phyloP scores from a whole-genome alignment of 1,140 invertebrate genomes.

The Maniola jurtina region DNA sequence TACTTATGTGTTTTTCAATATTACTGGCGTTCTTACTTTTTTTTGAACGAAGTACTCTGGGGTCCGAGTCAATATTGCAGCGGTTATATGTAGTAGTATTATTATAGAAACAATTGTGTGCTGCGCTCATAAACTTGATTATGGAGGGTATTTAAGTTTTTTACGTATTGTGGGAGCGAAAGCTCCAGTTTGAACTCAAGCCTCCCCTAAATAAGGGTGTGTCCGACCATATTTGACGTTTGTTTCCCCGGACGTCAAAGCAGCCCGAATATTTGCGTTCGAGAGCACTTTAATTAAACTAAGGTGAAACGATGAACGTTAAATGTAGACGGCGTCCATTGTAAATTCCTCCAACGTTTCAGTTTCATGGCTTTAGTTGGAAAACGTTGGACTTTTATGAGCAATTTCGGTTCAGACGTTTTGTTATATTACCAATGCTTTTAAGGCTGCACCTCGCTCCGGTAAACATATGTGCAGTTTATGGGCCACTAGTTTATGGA shows the following conservation, averaged over 20 bases:
- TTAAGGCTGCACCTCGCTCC: conserved; percentile 75
- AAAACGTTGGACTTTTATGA: conserved; percentile 77
- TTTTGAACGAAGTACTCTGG: too few relatives aligned
- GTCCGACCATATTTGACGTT: background rate
- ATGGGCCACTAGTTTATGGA: conserved; percentile 71
- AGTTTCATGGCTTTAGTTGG: conserved; percentile 77
- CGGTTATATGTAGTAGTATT: too few relatives aligned
- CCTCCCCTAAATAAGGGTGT: background rate
- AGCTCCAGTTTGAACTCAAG: background rate
- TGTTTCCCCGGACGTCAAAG: conserved; percentile 25
- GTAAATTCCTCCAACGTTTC: conserved; percentile 74
- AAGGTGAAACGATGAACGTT: conserved; percentile 65
- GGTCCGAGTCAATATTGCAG: too few relatives aligned
- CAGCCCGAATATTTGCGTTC: conserved; percentile 38
- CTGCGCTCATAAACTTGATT: too few relatives aligned
- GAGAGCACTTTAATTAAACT: conserved; percentile 73
- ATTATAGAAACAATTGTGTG: too few relatives aligned
- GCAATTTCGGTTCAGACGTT: conserved; percentile 78
- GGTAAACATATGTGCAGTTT: conserved; percentile 76
- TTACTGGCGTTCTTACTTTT: too few relatives aligned
- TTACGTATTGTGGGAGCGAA: background rate
- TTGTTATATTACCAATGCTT: conserved; percentile 79
- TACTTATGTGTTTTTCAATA: too few relatives aligned
- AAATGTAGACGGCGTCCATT: conserved; percentile 73
- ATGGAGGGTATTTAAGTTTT: background rate